Percentiles rank a stretch among this genome's conserved stretches.
Conservation (phyloP, 2,113 vertebrate species). For the Callipepla squamata region DNA sequence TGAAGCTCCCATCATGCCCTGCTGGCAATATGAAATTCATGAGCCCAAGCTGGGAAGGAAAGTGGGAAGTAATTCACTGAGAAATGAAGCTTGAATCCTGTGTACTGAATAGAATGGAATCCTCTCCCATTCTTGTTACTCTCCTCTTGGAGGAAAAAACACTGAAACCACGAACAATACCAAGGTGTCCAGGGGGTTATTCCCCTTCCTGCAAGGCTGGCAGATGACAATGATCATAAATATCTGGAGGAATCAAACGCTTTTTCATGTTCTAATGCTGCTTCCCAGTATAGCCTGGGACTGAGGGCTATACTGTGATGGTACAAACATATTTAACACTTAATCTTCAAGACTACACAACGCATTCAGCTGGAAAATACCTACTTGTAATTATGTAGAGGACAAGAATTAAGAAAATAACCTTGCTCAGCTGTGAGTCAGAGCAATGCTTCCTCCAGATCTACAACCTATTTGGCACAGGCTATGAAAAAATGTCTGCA, state of each 20-base stretch:
- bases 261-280: not conserved
- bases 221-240: not conserved
- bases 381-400: not conserved
- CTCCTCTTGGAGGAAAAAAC: not conserved
- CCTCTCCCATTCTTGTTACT: not conserved
- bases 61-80: not conserved
- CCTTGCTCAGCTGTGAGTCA: not conserved
- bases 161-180: not conserved
- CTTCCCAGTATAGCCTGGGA: not conserved
- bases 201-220: not conserved
- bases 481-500: not conserved
- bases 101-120: not conserved
- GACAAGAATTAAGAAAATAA: slow-evolving; percentile 1
- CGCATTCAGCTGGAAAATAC: not conserved
- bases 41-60: not conserved
- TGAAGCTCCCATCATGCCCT: not conserved
- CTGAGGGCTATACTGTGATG: not conserved
- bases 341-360: not conserved
- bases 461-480: slow-evolving; percentile 14
- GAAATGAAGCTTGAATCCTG: not conserved
- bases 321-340: not conserved
- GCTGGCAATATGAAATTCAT: not conserved
- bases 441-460: not conserved
- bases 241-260: not conserved
- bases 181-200: not conserved